These are phyloP conservation scores for Odontocolon sp. DNA, from an alignment of 2,888 invertebrate genomes.

Conservation along the genomic window DNA sequence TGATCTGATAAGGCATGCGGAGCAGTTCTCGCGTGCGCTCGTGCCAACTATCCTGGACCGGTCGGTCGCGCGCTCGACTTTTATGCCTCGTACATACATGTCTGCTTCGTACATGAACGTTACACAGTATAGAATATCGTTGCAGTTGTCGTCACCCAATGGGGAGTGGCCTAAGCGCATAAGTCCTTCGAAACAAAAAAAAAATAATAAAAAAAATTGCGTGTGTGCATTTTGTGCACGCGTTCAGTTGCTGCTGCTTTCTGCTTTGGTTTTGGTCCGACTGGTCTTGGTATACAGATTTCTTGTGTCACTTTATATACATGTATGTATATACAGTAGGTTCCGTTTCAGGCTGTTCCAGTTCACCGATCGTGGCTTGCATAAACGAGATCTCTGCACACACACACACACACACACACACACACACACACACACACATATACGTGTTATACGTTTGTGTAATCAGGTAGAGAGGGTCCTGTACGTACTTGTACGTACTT, in stretches of 20 bases:
- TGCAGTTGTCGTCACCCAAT: conserved; percentile 7
- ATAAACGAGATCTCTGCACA: conserved; percentile 61
- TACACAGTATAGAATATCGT: conserved; percentile 8
- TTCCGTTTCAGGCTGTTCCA: conserved; percentile 62
- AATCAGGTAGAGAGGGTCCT: too few species aligned
- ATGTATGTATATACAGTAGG: conserved; percentile 3
- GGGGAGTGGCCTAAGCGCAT: conserved; percentile 53
- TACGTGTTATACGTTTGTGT: conserved; percentile 12
- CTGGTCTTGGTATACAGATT: not conserved
- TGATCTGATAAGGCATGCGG: conserved; percentile 52
- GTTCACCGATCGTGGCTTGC: conserved; percentile 63
- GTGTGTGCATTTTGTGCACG: conserved; percentile 29
- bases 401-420: conserved; percentile 20
- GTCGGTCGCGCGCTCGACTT: conserved; percentile 29
- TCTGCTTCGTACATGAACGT: not conserved
- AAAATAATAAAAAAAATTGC: conserved; percentile 21
- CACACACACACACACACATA: not conserved
- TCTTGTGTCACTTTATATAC: conserved; percentile 30
- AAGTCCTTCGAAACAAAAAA: conserved; percentile 37
- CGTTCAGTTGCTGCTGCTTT: conserved; percentile 39
- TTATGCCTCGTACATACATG: conserved; percentile 5
- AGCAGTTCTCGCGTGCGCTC: conserved; percentile 50
- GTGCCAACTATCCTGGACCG: conserved; percentile 49
- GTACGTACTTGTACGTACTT: not conserved
- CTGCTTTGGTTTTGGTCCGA: not conserved